These are phyloP conservation scores for Cheilosia impressa DNA, from an alignment of 2,888 invertebrate genomes.

Conservation along the genomic window DNA sequence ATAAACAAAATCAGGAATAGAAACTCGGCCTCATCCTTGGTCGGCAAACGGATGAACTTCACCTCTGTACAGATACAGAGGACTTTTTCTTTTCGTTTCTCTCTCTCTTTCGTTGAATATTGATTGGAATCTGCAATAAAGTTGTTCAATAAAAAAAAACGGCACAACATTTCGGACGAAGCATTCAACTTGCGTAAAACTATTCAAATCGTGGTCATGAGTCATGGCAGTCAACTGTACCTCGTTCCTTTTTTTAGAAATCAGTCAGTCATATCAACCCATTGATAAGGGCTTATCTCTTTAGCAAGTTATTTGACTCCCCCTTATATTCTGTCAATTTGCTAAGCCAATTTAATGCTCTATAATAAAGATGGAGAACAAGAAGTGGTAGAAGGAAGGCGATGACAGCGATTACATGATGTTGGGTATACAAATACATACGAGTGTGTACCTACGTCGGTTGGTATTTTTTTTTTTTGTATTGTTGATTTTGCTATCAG, in stretches of 20 bases:
- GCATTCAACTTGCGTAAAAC: not conserved
- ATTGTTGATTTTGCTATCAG: slow-evolving; percentile 11
- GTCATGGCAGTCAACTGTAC: not conserved
- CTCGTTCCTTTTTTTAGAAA: slow-evolving; percentile 6
- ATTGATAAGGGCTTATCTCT: slow-evolving; percentile 51
- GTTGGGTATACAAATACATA: not conserved
- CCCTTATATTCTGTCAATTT: slow-evolving; percentile 50
- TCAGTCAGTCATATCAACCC: slow-evolving; percentile 46
- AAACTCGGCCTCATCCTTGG: no score
- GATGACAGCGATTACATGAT: slow-evolving; percentile 8
- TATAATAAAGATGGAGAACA: slow-evolving; percentile 25
- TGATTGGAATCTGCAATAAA: slow-evolving; percentile 5
- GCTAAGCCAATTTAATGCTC: slow-evolving; percentile 50
- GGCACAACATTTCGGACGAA: not conserved
- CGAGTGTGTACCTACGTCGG: slow-evolving; percentile 1
- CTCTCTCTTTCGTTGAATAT: not conserved
- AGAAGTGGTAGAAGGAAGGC: not conserved
- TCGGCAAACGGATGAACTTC: no score
- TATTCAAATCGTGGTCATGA: not conserved
- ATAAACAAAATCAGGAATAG: not conserved
- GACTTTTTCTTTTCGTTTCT: not conserved
- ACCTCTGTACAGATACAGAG: not conserved
- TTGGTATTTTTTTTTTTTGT: not conserved
- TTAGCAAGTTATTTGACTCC: slow-evolving; percentile 40
- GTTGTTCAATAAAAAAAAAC: no score